Evolutionary conservation across 1,140 invertebrate species (phyloP).

Genomic region (Planococcus citri): DNA sequence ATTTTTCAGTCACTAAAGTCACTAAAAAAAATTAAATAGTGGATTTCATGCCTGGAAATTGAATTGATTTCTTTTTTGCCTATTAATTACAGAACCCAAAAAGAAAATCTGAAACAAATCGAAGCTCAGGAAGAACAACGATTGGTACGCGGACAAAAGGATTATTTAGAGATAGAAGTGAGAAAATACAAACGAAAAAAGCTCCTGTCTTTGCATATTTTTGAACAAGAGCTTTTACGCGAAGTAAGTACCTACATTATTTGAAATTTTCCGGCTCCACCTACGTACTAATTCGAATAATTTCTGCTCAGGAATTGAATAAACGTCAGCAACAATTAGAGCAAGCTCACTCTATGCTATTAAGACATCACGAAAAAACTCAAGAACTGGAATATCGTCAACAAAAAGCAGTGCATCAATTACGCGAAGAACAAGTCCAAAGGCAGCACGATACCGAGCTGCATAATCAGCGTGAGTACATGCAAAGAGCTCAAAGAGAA

Average conservation of each 20-base stretch:
- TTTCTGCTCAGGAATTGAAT: slow-evolving; percentile 79
- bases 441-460: slow-evolving; percentile 91
- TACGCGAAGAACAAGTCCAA: slow-evolving; percentile 80
- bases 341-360: slow-evolving; percentile 85
- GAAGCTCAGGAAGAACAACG: slow-evolving; percentile 82
- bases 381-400: slow-evolving; percentile 92
- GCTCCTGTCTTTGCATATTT: slow-evolving; percentile 68
- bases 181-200: slow-evolving; percentile 84
- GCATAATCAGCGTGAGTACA: slow-evolving; percentile 94
- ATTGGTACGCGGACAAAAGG: slow-evolving; percentile 72
- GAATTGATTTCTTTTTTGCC: too few species aligned
- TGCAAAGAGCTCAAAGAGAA: slow-evolving; percentile 81
- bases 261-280: background rate
- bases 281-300: too few species aligned
- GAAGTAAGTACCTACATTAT: slow-evolving; percentile 48
- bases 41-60: too few species aligned
- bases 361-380: slow-evolving; percentile 92
- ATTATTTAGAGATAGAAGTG: slow-evolving; percentile 84
- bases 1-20: too few species aligned
- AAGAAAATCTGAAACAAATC: slow-evolving; percentile 80
- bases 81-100: slow-evolving; percentile 46
- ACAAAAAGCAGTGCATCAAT: slow-evolving; percentile 82
- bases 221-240: slow-evolving; percentile 80
- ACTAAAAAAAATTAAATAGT: too few species aligned
- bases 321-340: slow-evolving; percentile 89